Percentiles rank a stretch among this genome's conserved stretches.
phyloP scores from a whole-genome alignment of 1,140 invertebrate genomes.

The Pemphigus obesinymphae region DNA sequence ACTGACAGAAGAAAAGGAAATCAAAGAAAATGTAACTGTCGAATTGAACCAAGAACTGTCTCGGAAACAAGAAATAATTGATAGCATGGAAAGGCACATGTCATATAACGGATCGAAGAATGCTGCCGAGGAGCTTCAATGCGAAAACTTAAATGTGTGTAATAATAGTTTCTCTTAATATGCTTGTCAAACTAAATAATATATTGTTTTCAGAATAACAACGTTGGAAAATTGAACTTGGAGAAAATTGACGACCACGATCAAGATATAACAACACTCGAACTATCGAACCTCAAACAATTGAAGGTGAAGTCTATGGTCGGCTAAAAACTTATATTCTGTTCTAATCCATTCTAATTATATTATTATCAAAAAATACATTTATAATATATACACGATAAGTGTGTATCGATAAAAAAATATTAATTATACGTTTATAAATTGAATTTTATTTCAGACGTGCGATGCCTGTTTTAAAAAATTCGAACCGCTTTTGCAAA shows the following conservation, averaged over 20 bases:
- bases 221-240: constrained; percentile 20
- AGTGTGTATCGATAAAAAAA: background rate
- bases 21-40: constrained; percentile 36
- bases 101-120: constrained; percentile 31
- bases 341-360: background rate
- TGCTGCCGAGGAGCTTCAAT: constrained; percentile 31
- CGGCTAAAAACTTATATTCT: background rate
- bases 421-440: background rate
- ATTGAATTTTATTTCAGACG: background rate
- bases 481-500: constrained; percentile 17
- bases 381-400: background rate
- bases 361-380: background rate
- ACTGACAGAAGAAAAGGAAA: constrained; percentile 38
- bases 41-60: constrained; percentile 41
- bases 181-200: background rate
- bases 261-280: background rate
- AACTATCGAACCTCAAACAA: background rate
- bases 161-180: background rate
- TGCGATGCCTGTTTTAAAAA: constrained; percentile 27
- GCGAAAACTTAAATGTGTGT: constrained; percentile 1
- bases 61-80: constrained; percentile 37
- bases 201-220: background rate
- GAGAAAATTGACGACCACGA: background rate
- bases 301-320: background rate
- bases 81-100: constrained; percentile 29